Evolutionary conservation across 92 coral and sea anemone species (phyloP), one percentile per base, ranked within the genome.

Genomic region (Plumapathes pennacea): DNA sequence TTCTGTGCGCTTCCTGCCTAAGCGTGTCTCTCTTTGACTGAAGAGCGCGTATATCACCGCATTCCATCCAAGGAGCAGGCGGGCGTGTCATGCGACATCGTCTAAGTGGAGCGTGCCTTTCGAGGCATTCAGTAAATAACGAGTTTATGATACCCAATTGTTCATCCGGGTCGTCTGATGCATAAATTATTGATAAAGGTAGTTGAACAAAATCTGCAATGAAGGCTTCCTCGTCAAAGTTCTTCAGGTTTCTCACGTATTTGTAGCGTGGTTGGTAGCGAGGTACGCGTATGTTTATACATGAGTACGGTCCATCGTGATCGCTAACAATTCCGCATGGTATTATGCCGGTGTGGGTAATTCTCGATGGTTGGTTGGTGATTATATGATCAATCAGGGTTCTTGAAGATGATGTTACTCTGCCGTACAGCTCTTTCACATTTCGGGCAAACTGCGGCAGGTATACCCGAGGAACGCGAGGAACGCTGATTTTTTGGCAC

Each of bases 11-110:
- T 41, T 54, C 58, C 33, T 18, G 17, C 34, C 78, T 60, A 30
- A 67, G 30, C 18, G 12, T 9, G 38, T 64, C 83, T 15, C 89
- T 45, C 46, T 80, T 56, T 27, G 2, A 34, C 48, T 60, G 74
- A 10, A 56, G 53, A 13, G 20, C 20, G 19, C 41, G 30, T 29
- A 79, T 80, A 36, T 13, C 15, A 14, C 50, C 55, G 10, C 33
- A 20, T 4, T 74, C 47, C 47, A 81, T 50, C 83, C 88, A 81
- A 27, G 82, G 82, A 27, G 88, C 88, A 27, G 82, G 74, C n/a
- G 89, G 89, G 19, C 89, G 69, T 5, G 83, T 74, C 37, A 73
- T 30, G 32, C 61, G 44, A 15, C 40, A 32, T 41, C 76, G 45
- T 52, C 74, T 43, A 14, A 82, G 49, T 27, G 83, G 83, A 7